These are phyloP conservation scores for Corbicula japonica DNA, from an alignment of 2,888 invertebrate genomes.

Conservation along the genomic window DNA sequence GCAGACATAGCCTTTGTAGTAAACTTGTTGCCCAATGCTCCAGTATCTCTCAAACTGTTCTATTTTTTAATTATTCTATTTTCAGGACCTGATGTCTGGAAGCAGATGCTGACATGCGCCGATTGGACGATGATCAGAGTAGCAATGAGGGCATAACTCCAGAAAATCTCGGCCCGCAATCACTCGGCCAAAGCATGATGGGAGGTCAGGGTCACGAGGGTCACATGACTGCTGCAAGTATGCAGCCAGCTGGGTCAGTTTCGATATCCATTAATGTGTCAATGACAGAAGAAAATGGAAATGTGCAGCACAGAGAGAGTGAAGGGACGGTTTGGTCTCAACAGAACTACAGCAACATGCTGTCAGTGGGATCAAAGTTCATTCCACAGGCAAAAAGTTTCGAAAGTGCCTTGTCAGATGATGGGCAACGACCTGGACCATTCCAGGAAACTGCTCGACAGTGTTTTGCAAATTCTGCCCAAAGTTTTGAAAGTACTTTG, in stretches of 20 bases:
- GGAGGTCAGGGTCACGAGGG: constrained; percentile 37
- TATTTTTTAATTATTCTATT: no score
- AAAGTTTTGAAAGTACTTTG: constrained; percentile 66
- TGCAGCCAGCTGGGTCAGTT: constrained; percentile 48
- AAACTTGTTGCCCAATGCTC: no score
- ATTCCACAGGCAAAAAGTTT: constrained; percentile 60
- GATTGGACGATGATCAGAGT: constrained; percentile 54
- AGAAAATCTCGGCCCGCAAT: constrained; percentile 52
- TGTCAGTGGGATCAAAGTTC: constrained; percentile 50
- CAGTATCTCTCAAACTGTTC: no score
- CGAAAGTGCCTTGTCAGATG: constrained; percentile 66
- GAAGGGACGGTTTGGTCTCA: background rate
- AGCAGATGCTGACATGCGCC: constrained; percentile 44
- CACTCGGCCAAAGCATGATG: constrained; percentile 55
- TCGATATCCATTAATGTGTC: constrained; percentile 58
- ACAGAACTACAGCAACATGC: constrained; percentile 36
- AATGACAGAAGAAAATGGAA: constrained; percentile 26
- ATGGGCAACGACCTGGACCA: constrained; percentile 38
- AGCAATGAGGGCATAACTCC: constrained; percentile 58
- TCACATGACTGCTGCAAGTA: constrained; percentile 27
- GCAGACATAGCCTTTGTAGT: no score
- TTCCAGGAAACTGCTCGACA: constrained; percentile 43
- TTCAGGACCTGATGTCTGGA: no score
- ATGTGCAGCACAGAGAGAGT: background rate
- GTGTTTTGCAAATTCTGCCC: constrained; percentile 55